phyloP scores from a whole-genome alignment of 2,797 vertebrate species.

The Ptychadena robeensis region DNA sequence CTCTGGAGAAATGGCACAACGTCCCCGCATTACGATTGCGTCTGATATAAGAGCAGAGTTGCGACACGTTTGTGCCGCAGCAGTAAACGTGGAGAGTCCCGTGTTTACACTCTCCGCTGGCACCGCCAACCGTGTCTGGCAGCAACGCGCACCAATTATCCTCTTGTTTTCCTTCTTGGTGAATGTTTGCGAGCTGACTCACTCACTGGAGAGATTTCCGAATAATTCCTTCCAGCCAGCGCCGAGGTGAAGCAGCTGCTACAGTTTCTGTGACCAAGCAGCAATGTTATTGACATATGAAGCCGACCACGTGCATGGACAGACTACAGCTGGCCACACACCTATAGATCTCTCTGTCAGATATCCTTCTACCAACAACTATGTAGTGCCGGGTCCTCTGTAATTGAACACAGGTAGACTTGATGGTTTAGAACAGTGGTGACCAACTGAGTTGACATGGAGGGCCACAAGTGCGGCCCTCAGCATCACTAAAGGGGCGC shows the following conservation, averaged over 20 bases:
- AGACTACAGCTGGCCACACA: too few species aligned
- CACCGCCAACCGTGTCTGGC: not conserved
- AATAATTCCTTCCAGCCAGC: constrained; percentile 45
- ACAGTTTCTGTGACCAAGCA: constrained; percentile 19
- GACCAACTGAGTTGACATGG: too few species aligned
- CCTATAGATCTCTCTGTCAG: too few species aligned
- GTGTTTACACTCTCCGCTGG: constrained; percentile 27
- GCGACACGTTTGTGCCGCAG: not conserved
- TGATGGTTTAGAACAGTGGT: too few species aligned
- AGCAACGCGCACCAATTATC: constrained; percentile 40
- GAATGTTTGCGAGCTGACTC: constrained; percentile 52
- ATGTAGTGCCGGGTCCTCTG: too few species aligned
- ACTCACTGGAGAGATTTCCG: constrained; percentile 4
- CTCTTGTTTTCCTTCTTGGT: constrained; percentile 49
- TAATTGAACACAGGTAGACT: too few species aligned
- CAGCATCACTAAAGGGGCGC: too few species aligned
- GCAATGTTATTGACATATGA: constrained; percentile 24
- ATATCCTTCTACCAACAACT: too few species aligned
- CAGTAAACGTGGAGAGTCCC: constrained; percentile 10
- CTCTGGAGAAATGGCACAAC: constrained; percentile 6
- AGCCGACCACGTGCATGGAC: not conserved
- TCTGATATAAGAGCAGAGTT: not conserved
- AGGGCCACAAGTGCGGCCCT: too few species aligned
- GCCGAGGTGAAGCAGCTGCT: constrained; percentile 38
- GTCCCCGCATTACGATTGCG: not conserved